A percentile compares a stretch with the other conserved stretches of the same genome.
phyloP scores from a whole-genome alignment of 2,113 vertebrate genomes.

The Ceratotherium simum region DNA sequence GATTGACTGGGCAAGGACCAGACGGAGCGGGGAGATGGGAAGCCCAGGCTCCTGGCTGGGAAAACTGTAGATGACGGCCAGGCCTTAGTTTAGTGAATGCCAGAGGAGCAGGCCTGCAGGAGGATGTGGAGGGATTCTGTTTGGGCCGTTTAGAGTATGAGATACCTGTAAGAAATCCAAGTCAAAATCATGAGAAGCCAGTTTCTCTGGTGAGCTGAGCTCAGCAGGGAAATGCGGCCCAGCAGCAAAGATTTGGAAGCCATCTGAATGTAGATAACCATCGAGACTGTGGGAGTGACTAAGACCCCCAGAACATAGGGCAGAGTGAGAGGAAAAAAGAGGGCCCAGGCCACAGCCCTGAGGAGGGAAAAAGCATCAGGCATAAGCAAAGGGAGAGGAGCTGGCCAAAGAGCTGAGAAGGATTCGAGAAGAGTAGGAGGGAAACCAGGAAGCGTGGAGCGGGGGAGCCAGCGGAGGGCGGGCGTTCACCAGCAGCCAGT shows the following conservation, averaged over 20 bases:
- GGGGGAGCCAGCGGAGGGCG: accelerated
- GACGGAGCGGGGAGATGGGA: background rate
- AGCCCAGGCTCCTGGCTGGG: accelerated
- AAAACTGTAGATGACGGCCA: accelerated
- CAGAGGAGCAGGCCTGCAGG: background rate
- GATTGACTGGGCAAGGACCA: background rate
- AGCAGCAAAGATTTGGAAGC: background rate
- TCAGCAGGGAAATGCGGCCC: accelerated
- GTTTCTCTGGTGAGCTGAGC: background rate
- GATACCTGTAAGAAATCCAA: background rate
- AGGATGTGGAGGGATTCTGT: accelerated
- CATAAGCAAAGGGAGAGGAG: accelerated
- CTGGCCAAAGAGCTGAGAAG: background rate
- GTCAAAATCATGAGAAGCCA: background rate
- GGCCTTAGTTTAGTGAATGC: accelerated
- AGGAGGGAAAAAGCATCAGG: background rate
- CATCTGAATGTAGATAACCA: background rate
- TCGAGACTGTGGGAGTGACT: background rate
- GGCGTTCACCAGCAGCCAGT: too few relatives aligned
- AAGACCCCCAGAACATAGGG: background rate
- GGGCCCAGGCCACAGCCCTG: background rate
- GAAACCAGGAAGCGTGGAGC: accelerated
- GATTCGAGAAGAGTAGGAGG: accelerated
- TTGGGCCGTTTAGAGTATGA: accelerated
- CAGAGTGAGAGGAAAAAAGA: too few relatives aligned